These are phyloP conservation scores for Aphelenchoides besseyi DNA, from an alignment of 1,140 invertebrate genomes.

Conservation along the genomic window DNA sequence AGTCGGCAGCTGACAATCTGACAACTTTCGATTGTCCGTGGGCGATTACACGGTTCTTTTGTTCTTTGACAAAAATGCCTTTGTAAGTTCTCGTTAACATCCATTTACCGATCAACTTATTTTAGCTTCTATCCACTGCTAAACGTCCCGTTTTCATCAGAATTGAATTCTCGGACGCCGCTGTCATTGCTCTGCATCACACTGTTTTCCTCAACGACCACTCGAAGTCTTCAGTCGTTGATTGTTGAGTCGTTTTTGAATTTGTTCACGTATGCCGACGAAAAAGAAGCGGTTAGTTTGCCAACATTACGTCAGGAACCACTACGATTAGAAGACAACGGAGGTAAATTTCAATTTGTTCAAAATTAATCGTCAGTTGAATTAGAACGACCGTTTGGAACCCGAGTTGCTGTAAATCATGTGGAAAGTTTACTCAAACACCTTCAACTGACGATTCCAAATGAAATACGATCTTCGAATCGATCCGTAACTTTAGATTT, in stretches of 20 bases:
- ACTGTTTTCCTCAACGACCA: background rate
- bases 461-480: slow-evolving; percentile 8
- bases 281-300: background rate
- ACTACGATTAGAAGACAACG: background rate
- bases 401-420: slow-evolving; percentile 23
- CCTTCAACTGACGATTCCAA: slow-evolving; percentile 15
- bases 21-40: background rate
- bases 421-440: slow-evolving; percentile 23
- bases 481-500: slow-evolving; percentile 9
- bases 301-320: slow-evolving; percentile 4
- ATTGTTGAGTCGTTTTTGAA: slow-evolving; percentile 14
- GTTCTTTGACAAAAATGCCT: background rate
- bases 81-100: background rate
- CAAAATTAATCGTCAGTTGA: background rate
- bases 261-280: background rate
- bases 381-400: slow-evolving; percentile 20
- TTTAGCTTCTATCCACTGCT: slow-evolving; percentile 11
- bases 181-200: background rate
- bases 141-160: background rate
- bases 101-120: background rate
- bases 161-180: background rate
- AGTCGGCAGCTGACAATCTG: background rate
- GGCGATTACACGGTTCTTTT: background rate
- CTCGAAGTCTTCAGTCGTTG: background rate
- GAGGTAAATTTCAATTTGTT: background rate